phyloP scores from a whole-genome alignment of 2,797 vertebrate genomes.

The Alosa sapidissima region DNA sequence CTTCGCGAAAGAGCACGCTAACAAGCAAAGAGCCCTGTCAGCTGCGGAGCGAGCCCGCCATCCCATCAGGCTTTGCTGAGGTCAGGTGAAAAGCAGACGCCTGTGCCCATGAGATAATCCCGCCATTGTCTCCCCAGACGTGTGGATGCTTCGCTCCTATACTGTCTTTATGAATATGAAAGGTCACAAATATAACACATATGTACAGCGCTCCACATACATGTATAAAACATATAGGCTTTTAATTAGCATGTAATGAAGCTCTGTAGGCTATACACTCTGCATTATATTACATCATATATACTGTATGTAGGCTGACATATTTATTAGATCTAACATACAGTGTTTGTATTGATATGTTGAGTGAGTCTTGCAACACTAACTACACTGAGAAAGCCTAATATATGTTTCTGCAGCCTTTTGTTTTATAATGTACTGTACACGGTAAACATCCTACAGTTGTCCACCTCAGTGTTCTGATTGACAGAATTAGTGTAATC shows the following conservation, averaged over 20 bases:
- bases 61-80: slow-evolving; percentile 73
- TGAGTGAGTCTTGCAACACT: neutral
- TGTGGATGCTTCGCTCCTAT: slow-evolving; percentile 43
- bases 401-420: no score
- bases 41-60: slow-evolving; percentile 60
- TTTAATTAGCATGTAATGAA: no score
- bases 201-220: neutral
- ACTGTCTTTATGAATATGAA: slow-evolving; percentile 23
- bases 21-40: slow-evolving; percentile 82
- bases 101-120: slow-evolving; percentile 64
- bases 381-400: neutral
- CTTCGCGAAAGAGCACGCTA: slow-evolving; percentile 72
- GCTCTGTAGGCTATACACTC: no score
- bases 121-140: slow-evolving; percentile 68
- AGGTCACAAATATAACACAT: neutral
- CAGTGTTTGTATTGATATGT: no score
- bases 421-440: neutral
- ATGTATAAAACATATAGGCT: neutral
- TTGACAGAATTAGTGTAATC: neutral
- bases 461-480: neutral
- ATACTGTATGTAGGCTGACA: no score
- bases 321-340: no score
- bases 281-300: no score
- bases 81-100: slow-evolving; percentile 69
- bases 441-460: neutral